phyloP scores from a whole-genome alignment of 2,888 invertebrate species.

The Gryllus longicercus region DNA sequence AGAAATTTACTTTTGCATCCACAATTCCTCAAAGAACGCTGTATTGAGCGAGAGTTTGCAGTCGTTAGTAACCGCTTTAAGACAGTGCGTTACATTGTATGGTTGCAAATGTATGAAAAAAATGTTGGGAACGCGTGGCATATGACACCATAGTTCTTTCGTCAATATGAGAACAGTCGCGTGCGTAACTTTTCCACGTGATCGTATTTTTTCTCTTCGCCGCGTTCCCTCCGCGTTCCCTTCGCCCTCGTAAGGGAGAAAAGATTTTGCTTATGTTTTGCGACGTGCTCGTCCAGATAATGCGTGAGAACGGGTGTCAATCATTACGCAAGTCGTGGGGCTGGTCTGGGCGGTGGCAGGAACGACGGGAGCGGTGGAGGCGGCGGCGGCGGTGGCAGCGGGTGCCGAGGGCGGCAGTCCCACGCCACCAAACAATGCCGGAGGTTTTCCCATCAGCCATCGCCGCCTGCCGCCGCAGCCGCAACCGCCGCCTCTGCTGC shows the following conservation, averaged over 20 bases:
- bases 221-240: neutral
- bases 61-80: too few relatives aligned
- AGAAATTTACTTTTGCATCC: too few relatives aligned
- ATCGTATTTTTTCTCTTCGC: neutral
- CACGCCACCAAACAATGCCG: conserved; percentile 8
- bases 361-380: neutral
- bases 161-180: neutral
- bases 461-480: neutral
- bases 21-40: too few relatives aligned
- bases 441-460: conserved; percentile 1
- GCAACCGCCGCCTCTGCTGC: too few relatives aligned
- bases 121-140: too few relatives aligned
- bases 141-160: too few relatives aligned
- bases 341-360: neutral
- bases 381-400: neutral
- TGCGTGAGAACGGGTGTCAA: neutral
- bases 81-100: too few relatives aligned
- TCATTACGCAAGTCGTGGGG: neutral
- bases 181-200: neutral
- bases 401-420: neutral
- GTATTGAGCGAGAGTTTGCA: too few relatives aligned
- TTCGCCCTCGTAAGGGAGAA: neutral
- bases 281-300: neutral
- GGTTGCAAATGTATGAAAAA: too few relatives aligned
- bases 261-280: neutral